Evolutionary conservation across 2,797 vertebrate genomes (phyloP).

Genomic region (Telmatherina bonti): DNA sequence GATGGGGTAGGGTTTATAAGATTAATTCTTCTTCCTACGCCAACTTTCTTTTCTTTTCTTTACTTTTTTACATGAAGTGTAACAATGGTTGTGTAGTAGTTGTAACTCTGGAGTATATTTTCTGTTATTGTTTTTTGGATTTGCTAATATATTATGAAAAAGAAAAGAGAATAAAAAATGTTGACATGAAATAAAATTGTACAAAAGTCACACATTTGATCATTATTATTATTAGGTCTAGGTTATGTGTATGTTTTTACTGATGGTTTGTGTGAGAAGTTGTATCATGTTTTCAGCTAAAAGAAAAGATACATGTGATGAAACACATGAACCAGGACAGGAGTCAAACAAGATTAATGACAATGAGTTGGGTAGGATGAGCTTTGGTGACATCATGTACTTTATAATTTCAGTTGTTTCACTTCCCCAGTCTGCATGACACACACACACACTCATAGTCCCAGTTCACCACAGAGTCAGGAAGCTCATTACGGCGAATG

Average conservation of each 20-base stretch:
- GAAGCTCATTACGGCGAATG: conserved; percentile 33
- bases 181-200: too few species aligned
- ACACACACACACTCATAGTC: conserved; percentile 41
- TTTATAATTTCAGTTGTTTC: conserved; percentile 58
- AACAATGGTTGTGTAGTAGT: too few species aligned
- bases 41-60: too few species aligned
- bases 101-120: too few species aligned
- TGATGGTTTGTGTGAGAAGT: too few species aligned
- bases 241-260: neutral
- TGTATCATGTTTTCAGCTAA: neutral
- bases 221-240: neutral
- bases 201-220: neutral
- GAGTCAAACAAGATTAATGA: conserved; percentile 43
- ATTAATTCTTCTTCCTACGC: too few species aligned
- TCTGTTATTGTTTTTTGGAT: too few species aligned
- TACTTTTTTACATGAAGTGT: too few species aligned
- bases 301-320: conserved; percentile 2
- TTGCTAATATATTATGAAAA: too few species aligned
- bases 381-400: conserved; percentile 38
- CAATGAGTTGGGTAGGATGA: neutral
- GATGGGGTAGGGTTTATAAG: too few species aligned
- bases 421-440: conserved; percentile 44
- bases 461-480: conserved; percentile 19
- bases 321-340: conserved; percentile 17
- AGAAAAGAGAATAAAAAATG: too few species aligned